Evolutionary conservation across 2,888 invertebrate genomes (phyloP), one percentile per base, ranked within the genome.

Genomic region (Craniophora ligustri): DNA sequence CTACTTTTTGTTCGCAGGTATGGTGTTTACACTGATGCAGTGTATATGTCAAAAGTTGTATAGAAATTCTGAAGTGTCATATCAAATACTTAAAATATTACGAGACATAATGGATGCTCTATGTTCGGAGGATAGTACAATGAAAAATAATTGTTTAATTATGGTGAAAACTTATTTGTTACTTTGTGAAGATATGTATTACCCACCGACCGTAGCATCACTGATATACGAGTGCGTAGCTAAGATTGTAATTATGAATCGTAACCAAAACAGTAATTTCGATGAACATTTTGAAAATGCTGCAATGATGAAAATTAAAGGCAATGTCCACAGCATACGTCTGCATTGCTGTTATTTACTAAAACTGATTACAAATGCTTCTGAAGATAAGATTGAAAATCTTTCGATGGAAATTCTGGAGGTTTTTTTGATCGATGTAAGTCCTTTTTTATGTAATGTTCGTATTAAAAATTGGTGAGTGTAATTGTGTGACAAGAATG

Each of bases 151-250:
- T 72, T 90, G 92, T 70, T 72, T 82, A 31, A 93, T 93, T 21
- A 92, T 93, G 91, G 77, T 93, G 5, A 86, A 79, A 51, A 84
- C 92, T 41, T 93, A 90, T 58, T 72, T 92, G 36, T 81, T 84
- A 16, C 79, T 91, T 16, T 88, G 89, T 62, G 80, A 84, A 34
- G 87, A 87, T 16, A 69, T 79, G 42, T 88, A 82, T 63, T 93
- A 93, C 51, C 86, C 92, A 2, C 88, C 92, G 0, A 67, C 76
- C 23, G 86, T 91, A 1, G 89, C 87, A 1, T 88, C 83, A n/a
- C 66, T 90, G 4, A 81, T 91, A 11, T 91, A 89, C 49, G 88
- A 91, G 74, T 93, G 94, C 78, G 83, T 83, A 1, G 85, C 88
- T 1, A 90, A 86, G 79, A 79, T 92, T 15, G 73, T 82, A 0